These are phyloP conservation scores for Drosophila virilis DNA, from an alignment of 1,140 invertebrate genomes.

Conservation along the genomic window DNA sequence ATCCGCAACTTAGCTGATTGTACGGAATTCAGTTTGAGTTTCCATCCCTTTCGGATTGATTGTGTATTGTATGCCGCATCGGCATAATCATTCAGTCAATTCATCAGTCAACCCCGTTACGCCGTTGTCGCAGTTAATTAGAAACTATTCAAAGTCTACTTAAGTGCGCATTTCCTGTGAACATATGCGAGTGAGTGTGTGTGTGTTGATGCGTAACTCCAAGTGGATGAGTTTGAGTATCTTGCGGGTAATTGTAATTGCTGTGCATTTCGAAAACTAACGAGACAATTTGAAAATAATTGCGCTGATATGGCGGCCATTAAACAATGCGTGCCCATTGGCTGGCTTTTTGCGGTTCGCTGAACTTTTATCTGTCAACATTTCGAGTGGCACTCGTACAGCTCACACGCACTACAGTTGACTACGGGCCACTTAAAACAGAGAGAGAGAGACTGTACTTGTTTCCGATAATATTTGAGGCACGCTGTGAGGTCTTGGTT, in stretches of 20 bases:
- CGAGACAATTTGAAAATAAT: slow-evolving; percentile 81
- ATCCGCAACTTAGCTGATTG: background rate
- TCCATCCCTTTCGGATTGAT: slow-evolving; percentile 3
- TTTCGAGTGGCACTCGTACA: slow-evolving; percentile 38
- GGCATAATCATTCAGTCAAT: slow-evolving; percentile 30
- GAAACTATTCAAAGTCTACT: slow-evolving; percentile 82
- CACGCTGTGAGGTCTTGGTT: slow-evolving; percentile 52
- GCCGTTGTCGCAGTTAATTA: slow-evolving; percentile 77
- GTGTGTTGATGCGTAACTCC: slow-evolving; percentile 73
- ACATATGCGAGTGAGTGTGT: slow-evolving; percentile 30
- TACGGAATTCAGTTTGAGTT: background rate
- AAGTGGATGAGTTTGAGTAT: slow-evolving; percentile 38
- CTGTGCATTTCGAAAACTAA: slow-evolving; percentile 69
- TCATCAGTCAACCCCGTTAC: slow-evolving; percentile 64
- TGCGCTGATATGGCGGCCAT: slow-evolving; percentile 73
- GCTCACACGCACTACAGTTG: background rate
- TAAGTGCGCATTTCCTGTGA: slow-evolving; percentile 75
- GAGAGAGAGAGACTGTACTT: slow-evolving; percentile 20
- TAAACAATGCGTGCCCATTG: slow-evolving; percentile 66
- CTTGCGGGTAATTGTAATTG: slow-evolving; percentile 72
- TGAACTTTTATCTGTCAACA: slow-evolving; percentile 76
- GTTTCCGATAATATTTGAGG: background rate
- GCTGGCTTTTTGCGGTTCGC: slow-evolving; percentile 65
- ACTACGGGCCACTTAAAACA: slow-evolving; percentile 4
- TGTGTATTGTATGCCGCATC: slow-evolving; percentile 2